These are phyloP conservation scores for Notospermus geniculatus DNA, from an alignment of 1,140 invertebrate species.

Conservation along the genomic window DNA sequence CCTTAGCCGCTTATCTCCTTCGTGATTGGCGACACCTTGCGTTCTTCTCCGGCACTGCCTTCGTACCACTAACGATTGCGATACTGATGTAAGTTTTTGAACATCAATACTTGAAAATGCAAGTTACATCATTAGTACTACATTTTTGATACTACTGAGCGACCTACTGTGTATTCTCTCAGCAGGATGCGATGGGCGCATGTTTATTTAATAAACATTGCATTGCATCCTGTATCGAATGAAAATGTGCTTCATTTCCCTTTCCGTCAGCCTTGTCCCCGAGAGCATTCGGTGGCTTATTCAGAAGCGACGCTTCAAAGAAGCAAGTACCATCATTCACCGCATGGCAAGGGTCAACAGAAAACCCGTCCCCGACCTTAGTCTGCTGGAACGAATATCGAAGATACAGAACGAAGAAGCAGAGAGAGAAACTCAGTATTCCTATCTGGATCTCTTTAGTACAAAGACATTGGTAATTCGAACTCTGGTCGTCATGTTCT, in stretches of 20 bases:
- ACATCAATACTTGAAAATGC: no score
- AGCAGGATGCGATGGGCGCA: no score
- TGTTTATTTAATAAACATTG: no score
- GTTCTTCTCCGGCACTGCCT: not conserved
- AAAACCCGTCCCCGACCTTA: not conserved
- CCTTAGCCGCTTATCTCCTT: slow-evolving; percentile 1
- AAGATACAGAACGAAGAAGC: not conserved
- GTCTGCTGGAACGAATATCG: not conserved
- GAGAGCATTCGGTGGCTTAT: not conserved
- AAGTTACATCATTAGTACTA: no score
- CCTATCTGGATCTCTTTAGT: not conserved
- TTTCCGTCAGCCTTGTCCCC: not conserved
- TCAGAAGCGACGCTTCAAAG: not conserved
- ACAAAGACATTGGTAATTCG: not conserved
- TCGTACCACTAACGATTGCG: not conserved
- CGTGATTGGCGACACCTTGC: not conserved
- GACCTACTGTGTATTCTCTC: no score
- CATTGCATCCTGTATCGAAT: no score
- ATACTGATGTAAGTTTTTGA: not conserved
- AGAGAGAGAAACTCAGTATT: not conserved
- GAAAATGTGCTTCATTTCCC: no score
- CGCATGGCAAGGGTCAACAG: not conserved
- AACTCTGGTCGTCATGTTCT: not conserved
- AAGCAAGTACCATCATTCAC: not conserved
- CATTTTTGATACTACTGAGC: no score